phyloP scores from a whole-genome alignment of 2,888 invertebrate species.

The Trileptium ribeirensis region DNA sequence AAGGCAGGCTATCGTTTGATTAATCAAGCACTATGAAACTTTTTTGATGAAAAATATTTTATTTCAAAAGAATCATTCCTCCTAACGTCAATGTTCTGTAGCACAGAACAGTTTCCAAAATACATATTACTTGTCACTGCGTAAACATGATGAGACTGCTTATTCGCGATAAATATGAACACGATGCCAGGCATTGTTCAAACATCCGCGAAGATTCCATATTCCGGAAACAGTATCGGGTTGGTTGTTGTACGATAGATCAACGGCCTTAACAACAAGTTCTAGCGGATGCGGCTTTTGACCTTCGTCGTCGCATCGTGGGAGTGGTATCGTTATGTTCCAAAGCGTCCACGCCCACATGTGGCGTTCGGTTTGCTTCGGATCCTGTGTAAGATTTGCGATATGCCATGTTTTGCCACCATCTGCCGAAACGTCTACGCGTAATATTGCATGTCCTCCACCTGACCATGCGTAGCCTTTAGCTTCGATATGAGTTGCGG shows the following conservation, averaged over 20 bases:
- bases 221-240: slow-evolving; percentile 83
- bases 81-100: too few species aligned
- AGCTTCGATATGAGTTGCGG: too few species aligned
- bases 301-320: too few species aligned
- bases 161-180: too few species aligned
- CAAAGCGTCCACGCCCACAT: slow-evolving; percentile 92
- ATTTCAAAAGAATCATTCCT: too few species aligned
- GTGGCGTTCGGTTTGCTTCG: slow-evolving; percentile 54
- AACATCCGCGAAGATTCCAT: slow-evolving; percentile 90
- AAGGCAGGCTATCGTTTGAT: too few species aligned
- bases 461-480: slow-evolving; percentile 71
- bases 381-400: slow-evolving; percentile 35
- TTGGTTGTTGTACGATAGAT: slow-evolving; percentile 74
- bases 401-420: slow-evolving; percentile 71
- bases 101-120: too few species aligned
- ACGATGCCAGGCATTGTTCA: slow-evolving; percentile 87
- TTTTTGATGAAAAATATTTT: too few species aligned
- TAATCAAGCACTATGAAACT: too few species aligned
- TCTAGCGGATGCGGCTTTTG: slow-evolving; percentile 40
- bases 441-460: slow-evolving; percentile 75
- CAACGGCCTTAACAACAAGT: slow-evolving; percentile 81
- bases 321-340: slow-evolving; percentile 46
- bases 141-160: too few species aligned
- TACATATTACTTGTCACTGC: too few species aligned
- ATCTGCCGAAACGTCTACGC: slow-evolving; percentile 83